phyloP scores from a whole-genome alignment of 2,113 vertebrate species.

The Tenebrosternarchus preto region DNA sequence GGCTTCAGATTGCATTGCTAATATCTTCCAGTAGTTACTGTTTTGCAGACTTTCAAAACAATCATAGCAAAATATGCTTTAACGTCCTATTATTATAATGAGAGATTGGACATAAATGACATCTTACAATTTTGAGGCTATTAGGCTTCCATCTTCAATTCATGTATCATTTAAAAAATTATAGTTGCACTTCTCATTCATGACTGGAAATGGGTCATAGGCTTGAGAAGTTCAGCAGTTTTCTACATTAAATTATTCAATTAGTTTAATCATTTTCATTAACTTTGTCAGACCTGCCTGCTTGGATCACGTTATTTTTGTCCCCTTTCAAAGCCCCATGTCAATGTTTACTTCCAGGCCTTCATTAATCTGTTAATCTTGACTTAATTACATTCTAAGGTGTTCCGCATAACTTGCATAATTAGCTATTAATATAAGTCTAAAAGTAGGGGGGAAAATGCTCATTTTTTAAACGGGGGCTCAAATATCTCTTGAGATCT shows the following conservation, averaged over 20 bases:
- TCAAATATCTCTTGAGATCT: constrained; percentile 4
- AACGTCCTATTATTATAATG: no score
- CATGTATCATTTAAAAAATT: neutral
- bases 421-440: constrained; percentile 20
- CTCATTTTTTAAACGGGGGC: neutral
- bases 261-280: neutral
- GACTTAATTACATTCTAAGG: constrained; percentile 16
- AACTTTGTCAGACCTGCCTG: neutral
- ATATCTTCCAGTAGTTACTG: no score
- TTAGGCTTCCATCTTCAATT: no score
- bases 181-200: neutral
- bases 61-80: no score
- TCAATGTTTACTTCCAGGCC: constrained; percentile 21
- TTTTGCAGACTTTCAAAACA: no score
- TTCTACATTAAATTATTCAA: neutral
- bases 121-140: no score
- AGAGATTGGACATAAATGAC: no score
- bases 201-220: neutral
- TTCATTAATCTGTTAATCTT: constrained; percentile 21
- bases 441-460: neutral
- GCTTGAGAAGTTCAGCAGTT: neutral
- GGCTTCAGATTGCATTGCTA: no score
- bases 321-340: constrained; percentile 10
- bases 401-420: constrained; percentile 9
- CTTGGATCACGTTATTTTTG: constrained; percentile 15